phyloP scores from a whole-genome alignment of 2,113 vertebrate species.

The Probosciger aterrimus region DNA sequence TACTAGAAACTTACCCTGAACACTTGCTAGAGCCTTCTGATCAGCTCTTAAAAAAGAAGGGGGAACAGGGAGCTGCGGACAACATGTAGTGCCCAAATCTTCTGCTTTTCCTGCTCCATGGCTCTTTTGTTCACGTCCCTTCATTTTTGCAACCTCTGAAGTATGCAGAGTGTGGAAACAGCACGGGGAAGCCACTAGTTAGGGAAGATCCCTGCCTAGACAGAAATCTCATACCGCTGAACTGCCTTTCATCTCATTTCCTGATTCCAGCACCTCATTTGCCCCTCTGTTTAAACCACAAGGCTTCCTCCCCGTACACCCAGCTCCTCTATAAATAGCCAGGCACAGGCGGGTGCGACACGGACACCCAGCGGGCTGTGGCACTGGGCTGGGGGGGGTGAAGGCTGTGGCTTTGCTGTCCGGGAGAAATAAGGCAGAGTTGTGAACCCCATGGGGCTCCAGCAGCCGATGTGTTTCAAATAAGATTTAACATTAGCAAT shows the following conservation, averaged over 20 bases:
- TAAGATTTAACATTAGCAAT: not conserved
- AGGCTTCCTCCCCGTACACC: not conserved
- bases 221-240: rapidly evolving
- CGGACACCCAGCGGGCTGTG: rapidly evolving
- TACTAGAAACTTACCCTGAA: not conserved
- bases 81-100: not conserved
- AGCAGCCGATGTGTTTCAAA: not conserved
- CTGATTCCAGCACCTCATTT: not conserved
- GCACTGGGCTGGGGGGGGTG: rapidly evolving
- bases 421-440: rapidly evolving
- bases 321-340: not conserved
- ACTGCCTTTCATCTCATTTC: not conserved
- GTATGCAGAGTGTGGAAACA: rapidly evolving
- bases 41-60: not conserved
- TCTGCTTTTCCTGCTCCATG: not conserved
- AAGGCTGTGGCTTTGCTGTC: not conserved
- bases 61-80: not conserved
- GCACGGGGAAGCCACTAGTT: rapidly evolving
- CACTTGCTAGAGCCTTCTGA: not conserved
- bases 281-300: not conserved
- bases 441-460: rapidly evolving
- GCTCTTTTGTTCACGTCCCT: not conserved
- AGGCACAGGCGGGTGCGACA: rapidly evolving
- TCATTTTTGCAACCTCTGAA: not conserved
- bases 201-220: not conserved